A percentile compares a stretch with the other conserved stretches of the same genome.
Evolutionary conservation across 1,140 invertebrate species (phyloP).

Genomic region (Muscidifurax raptorellus): DNA sequence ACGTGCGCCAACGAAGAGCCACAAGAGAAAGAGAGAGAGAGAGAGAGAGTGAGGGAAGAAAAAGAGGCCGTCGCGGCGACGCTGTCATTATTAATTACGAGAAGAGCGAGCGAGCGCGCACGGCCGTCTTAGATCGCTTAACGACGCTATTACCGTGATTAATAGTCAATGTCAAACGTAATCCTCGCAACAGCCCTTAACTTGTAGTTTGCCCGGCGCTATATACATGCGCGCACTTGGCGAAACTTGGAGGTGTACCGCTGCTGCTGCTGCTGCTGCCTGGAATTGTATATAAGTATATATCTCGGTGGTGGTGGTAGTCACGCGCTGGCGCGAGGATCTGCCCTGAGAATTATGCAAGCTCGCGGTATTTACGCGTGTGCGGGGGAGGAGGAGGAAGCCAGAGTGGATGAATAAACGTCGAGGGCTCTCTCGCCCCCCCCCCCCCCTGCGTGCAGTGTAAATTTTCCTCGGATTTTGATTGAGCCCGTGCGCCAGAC

Average conservation of each 20-base stretch:
- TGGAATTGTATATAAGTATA: background rate
- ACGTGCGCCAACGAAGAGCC: background rate
- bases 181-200: constrained; percentile 37
- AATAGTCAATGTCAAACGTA: constrained; percentile 50
- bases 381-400: background rate
- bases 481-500: background rate
- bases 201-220: constrained; percentile 16
- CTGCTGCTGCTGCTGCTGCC: background rate
- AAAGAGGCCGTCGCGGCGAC: background rate
- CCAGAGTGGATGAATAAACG: background rate
- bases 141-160: constrained; percentile 46
- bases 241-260: background rate
- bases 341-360: constrained; percentile 5
- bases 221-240: background rate
- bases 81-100: constrained; percentile 33
- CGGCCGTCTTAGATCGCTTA: constrained; percentile 25
- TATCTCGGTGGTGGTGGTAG: background rate
- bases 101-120: constrained; percentile 8
- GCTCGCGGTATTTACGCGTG: background rate
- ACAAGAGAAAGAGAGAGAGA: background rate
- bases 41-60: background rate
- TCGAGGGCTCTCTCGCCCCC: background rate
- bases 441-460: background rate
- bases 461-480: background rate
- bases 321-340: background rate